Evolutionary conservation across 2,797 vertebrate species (phyloP).

Genomic region (Sebastes reedi): DNA sequence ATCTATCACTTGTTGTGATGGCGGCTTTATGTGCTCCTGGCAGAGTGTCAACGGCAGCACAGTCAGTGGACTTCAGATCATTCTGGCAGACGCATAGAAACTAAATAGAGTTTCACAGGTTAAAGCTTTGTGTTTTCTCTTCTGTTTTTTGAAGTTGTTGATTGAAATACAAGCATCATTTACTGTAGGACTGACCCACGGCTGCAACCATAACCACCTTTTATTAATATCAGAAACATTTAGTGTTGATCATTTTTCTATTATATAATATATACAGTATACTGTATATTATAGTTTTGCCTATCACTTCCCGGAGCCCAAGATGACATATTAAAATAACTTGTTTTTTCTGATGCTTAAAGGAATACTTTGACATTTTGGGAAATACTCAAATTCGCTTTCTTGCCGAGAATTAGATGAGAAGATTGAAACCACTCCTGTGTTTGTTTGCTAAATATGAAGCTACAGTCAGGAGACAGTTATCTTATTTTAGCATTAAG

Average conservation of each 20-base stretch:
- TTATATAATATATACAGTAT: background rate
- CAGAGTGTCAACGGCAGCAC: slow-evolving; percentile 29
- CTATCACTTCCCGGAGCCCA: background rate
- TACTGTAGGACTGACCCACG: background rate
- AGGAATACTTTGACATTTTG: background rate
- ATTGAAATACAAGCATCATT: slow-evolving; percentile 4
- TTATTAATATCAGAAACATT: background rate
- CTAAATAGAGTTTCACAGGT: slow-evolving; percentile 1
- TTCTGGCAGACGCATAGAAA: slow-evolving; percentile 36
- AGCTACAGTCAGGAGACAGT: background rate
- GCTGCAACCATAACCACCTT: background rate
- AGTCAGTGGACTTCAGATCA: slow-evolving; percentile 42
- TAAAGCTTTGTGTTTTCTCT: background rate
- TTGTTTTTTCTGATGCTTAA: background rate
- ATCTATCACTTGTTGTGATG: slow-evolving; percentile 53
- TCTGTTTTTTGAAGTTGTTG: background rate
- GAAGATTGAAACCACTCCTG: background rate
- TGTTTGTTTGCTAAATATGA: too few species aligned
- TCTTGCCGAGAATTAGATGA: background rate
- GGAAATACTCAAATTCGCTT: background rate
- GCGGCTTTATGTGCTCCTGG: slow-evolving; percentile 48
- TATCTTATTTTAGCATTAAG: background rate
- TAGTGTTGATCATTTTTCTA: background rate
- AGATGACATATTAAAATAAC: background rate
- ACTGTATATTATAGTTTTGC: background rate